Evolutionary conservation across 2,888 invertebrate species (phyloP), one percentile per base, ranked within the genome.

Genomic region (Phalera bucephala): DNA sequence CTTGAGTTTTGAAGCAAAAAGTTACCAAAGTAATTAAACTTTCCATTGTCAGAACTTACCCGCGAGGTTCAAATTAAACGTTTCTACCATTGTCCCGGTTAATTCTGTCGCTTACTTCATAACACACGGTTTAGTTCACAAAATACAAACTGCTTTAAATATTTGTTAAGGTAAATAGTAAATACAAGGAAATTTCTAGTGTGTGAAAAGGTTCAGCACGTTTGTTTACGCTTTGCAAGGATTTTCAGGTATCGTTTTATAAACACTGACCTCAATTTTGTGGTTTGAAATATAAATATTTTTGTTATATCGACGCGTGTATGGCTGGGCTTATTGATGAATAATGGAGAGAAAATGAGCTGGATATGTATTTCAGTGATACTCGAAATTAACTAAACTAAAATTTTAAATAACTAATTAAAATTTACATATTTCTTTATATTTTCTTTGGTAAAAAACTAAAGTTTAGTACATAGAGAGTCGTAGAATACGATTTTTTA

Each of bases 21-120:
- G n/a, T n/a, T n/a, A n/a, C 36, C 31, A 33, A 45, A 48, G 57
- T 54, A 57, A 59, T 61, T 58, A 53, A 60, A 51, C 33, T 46
- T 27, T 35, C 48, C 41, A 45, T 51, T 51, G 61, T 60, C 40
- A 36, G 38, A 26, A 32, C 29, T 36, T 35, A 31, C 25, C 41
- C 17, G 19, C 38, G 31, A 31, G 31, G 48, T 47, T 51, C 44
- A 45, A 51, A 51, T 58, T 51, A 33, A 57, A 49, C 45, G 45
- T 45, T 53, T 25, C 38, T 36, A 42, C 36, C 45, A 54, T 57
- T 60, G 61, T 56, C 33, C 26, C 19, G 22, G 37, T 42, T 40
- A 42, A 44, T 42, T 36, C 37, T 40, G 31, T 42, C 17, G 5
- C 5, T 17, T 17, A 17, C 5, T 17, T 17, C 17, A 17, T 52